Base-by-base conservation (phyloP, 2,888 invertebrate genomes). In the Pammene aurita region DNA sequence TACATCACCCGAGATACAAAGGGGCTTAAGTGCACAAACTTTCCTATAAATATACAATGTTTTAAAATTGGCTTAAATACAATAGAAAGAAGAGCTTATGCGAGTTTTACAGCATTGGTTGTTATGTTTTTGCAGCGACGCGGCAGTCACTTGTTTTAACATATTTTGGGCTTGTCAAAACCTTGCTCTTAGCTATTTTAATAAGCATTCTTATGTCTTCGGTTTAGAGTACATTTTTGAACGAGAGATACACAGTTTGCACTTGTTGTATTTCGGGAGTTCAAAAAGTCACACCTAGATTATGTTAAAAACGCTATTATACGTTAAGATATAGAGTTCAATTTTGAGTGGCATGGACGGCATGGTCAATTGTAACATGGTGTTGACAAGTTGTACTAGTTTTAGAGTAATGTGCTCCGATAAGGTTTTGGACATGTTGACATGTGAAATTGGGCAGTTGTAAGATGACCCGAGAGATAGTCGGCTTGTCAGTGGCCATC, bases 401-500 rank as follows among this genome's bases (percentile, higher is more conserved):
- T 48, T 35, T 10, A 48, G 26, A 46, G 46, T 14, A 34, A 60
- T 48, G 60, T 60, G 60, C 7, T 14, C 16, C 7, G 10, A 60
- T 60, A 44, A 11, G 46, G 7, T 35, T 48, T 60, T 60, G 57
- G 42, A 58, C 18, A 42, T 38, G 41, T 58, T 44, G 58, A 46
- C 34, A 26, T 58, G 60, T 34, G 16, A 35, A 48, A 48, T 35
- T 60, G 60, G 46, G 46, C 60, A 60, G 46, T n/a, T n/a, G n/a
- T 46, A 5, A 46, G 60, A 60, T 60, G 60, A 48, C 46, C 46
- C 16, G 60, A 46, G 34, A 60, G 60, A 60, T 60, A 48, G 11
- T 9, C 13, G 10, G 35, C 10, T 26, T 26, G 10, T 26, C 6
- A 6, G 14, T 34, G 44, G 11, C 1, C 7, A 48, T 16, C 48